phyloP scores from a whole-genome alignment of 2,888 invertebrate genomes.

The Andrena bicolor region DNA sequence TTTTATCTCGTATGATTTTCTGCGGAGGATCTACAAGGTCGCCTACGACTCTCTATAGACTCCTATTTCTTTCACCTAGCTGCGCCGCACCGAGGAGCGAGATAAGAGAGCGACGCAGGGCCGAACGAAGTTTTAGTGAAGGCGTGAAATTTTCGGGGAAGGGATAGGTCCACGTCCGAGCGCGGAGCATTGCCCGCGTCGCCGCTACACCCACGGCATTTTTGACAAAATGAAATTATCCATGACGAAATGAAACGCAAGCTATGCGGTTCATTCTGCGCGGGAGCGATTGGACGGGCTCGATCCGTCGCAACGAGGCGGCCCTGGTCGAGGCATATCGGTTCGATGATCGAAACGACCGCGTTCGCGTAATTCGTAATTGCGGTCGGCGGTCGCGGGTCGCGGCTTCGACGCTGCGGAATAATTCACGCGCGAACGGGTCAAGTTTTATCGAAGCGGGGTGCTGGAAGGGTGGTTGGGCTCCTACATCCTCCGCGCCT shows the following conservation, averaged over 20 bases:
- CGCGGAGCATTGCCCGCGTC: not conserved
- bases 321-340: slow-evolving; percentile 44
- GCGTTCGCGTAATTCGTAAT: slow-evolving; percentile 69
- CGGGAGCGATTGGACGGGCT: not conserved
- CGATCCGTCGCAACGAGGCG: slow-evolving; percentile 33
- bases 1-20: not conserved
- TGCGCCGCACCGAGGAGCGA: too few relatives aligned
- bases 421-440: slow-evolving; percentile 70
- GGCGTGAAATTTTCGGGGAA: too few relatives aligned
- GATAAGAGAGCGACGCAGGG: too few relatives aligned
- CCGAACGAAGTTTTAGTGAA: too few relatives aligned
- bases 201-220: not conserved
- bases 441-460: slow-evolving; percentile 65
- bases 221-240: not conserved
- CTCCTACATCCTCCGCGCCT: not conserved
- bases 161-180: too few relatives aligned
- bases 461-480: slow-evolving; percentile 15
- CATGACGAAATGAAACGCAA: not conserved
- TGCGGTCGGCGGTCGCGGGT: slow-evolving; percentile 58
- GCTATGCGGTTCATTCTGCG: not conserved
- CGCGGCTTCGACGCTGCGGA: slow-evolving; percentile 49
- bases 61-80: too few relatives aligned
- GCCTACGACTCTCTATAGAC: too few relatives aligned
- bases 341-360: slow-evolving; percentile 56
- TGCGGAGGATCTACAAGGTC: too few relatives aligned